Evolutionary conservation across 2,888 invertebrate species (phyloP), one percentile per base, ranked within the genome.

Genomic region (Pharmacophagus antenor): DNA sequence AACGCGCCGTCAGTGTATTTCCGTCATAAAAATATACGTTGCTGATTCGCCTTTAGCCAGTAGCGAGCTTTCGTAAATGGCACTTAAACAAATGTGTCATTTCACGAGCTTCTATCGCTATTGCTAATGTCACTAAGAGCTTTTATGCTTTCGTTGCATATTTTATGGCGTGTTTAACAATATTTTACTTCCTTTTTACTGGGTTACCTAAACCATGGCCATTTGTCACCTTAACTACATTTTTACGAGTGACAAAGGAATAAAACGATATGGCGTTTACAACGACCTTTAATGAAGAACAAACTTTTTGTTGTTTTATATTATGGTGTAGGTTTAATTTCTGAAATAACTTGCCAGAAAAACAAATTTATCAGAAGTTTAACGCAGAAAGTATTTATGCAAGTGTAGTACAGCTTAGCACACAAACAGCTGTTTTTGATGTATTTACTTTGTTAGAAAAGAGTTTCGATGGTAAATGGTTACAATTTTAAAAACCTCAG

Each of bases 71-170:
- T 50, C 63, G 63, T 74, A 74, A 78, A 71, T 69, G 67, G 65
- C 72, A 75, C 75, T 79, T 78, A 72, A 72, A 73, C 70, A 77
- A 80, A 79, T 75, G 72, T 67, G 72, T 74, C 73, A 72, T 69
- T 73, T 73, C 63, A 63, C 64, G 61, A 62, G 48, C 71, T 73
- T 72, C 69, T 70, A 61, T 72, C 70, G 54, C 63, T 62, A 64
- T 62, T 62, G 61, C 58, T 53, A 61, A 56, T 56, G 56, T 52
- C 55, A 58, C 56, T 58, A 61, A 56, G 56, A 55, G 54, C 61
- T 48, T 64, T 72, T 70, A 72, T 70, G 70, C 70, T 31, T 72
- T 70, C 65, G 70, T 70, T 74, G 74, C 76, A 79, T 77, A 74
- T 71, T 75, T 78, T 76, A 79, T 74, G 67, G 68, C 69, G 69